phyloP scores from a whole-genome alignment of 2,797 vertebrate genomes.

The Falco cherrug region DNA sequence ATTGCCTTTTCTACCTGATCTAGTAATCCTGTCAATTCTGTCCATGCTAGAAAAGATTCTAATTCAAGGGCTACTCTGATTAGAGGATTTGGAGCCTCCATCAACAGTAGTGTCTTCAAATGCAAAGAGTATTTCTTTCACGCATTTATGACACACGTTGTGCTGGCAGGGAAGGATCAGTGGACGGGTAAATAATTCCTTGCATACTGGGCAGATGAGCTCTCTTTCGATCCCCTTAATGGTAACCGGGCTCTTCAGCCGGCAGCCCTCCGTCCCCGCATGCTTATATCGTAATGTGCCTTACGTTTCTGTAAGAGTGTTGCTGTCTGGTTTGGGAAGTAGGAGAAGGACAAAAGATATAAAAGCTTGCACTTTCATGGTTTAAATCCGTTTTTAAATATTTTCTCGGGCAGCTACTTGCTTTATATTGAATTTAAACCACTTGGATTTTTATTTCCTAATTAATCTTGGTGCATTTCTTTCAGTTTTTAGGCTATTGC shows the following conservation, averaged over 20 bases:
- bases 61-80: slow-evolving; percentile 89
- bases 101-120: slow-evolving; percentile 90
- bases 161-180: slow-evolving; percentile 97
- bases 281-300: background rate
- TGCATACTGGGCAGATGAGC: slow-evolving; percentile 95
- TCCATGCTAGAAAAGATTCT: slow-evolving; percentile 89
- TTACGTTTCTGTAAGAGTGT: background rate
- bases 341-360: background rate
- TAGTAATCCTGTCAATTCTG: slow-evolving; percentile 88
- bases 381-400: background rate
- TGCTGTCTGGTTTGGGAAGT: background rate
- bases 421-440: background rate
- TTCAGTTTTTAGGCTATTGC: background rate
- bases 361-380: background rate
- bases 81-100: slow-evolving; percentile 90
- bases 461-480: background rate
- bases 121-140: slow-evolving; percentile 90
- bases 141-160: slow-evolving; percentile 95
- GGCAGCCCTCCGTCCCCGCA: too few species aligned
- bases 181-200: slow-evolving; percentile 95
- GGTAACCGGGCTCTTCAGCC: slow-evolving; percentile 74
- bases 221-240: slow-evolving; percentile 97
- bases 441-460: background rate
- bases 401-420: background rate
- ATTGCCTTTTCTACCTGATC: slow-evolving; percentile 94